Evolutionary conservation across 2,888 invertebrate species (phyloP).

Genomic region (Allolobophora icterica): DNA sequence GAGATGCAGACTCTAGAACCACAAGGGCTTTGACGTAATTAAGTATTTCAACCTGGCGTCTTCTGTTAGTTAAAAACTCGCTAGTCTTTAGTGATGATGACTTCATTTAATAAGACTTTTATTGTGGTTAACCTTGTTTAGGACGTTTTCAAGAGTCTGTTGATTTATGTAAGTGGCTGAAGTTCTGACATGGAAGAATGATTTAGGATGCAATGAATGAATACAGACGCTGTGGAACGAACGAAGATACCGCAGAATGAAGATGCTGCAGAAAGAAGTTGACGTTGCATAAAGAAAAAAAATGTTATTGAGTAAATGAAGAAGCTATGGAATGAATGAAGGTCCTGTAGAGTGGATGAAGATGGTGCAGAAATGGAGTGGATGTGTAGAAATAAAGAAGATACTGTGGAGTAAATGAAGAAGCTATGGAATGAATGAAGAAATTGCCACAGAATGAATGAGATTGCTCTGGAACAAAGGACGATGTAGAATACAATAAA

Average conservation of each 20-base stretch:
- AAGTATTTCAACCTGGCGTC: not conserved
- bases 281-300: too few relatives aligned
- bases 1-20: not conserved
- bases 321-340: not conserved
- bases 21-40: not conserved
- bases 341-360: too few relatives aligned
- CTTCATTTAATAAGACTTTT: not conserved
- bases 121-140: not conserved
- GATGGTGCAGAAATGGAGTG: too few relatives aligned
- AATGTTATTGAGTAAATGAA: not conserved
- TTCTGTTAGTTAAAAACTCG: not conserved
- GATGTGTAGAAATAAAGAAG: too few relatives aligned
- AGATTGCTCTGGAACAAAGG: too few relatives aligned
- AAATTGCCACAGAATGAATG: too few relatives aligned
- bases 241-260: not conserved
- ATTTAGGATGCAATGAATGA: not conserved
- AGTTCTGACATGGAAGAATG: not conserved
- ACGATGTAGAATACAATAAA: not conserved
- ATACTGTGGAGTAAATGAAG: too few relatives aligned
- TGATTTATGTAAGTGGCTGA: not conserved
- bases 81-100: not conserved
- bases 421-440: too few relatives aligned
- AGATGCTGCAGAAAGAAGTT: not conserved
- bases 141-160: not conserved
- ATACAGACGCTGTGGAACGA: not conserved